Evolutionary conservation across 1,140 invertebrate species (phyloP).

Genomic region (Zaprionus capensis): DNA sequence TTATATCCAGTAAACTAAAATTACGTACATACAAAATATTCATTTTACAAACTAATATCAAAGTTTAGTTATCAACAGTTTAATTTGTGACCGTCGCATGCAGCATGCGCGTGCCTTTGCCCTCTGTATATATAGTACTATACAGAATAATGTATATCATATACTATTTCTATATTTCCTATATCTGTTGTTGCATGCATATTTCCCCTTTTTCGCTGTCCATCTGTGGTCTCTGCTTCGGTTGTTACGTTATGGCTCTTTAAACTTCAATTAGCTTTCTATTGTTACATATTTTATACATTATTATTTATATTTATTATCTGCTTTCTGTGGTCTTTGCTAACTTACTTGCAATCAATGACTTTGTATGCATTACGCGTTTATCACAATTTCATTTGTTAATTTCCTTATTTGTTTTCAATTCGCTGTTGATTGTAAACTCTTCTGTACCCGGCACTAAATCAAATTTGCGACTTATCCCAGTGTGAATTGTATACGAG

Average conservation of each 20-base stretch:
- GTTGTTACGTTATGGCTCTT: conserved; percentile 51
- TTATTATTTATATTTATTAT: conserved; percentile 35
- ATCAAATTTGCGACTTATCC: conserved; percentile 26
- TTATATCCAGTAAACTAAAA: conserved; percentile 67
- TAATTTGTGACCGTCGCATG: conserved; percentile 76
- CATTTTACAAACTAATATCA: conserved; percentile 91
- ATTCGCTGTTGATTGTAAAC: conserved; percentile 33
- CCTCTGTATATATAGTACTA: conserved; percentile 59
- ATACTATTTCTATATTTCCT: conserved; percentile 35
- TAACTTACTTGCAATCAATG: conserved; percentile 74
- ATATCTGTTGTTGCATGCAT: conserved; percentile 37
- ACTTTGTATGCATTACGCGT: conserved; percentile 71
- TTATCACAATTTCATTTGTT: conserved; percentile 77
- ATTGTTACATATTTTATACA: conserved; percentile 16
- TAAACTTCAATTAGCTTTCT: conserved; percentile 32
- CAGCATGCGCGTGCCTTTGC: conserved; percentile 83
- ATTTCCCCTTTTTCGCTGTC: conserved; percentile 18
- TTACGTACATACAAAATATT: conserved; percentile 73
- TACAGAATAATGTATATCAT: conserved; percentile 44
- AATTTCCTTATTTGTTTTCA: conserved; percentile 55
- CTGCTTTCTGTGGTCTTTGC: conserved; percentile 47
- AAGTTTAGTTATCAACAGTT: conserved; percentile 88
- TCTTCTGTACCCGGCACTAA: neutral
- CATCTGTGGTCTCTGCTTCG: conserved; percentile 25
- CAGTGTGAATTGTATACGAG: conserved; percentile 28